Conservation (phyloP, 1,140 invertebrate genomes). For the Pseudomyrmex flavicornis region DNA sequence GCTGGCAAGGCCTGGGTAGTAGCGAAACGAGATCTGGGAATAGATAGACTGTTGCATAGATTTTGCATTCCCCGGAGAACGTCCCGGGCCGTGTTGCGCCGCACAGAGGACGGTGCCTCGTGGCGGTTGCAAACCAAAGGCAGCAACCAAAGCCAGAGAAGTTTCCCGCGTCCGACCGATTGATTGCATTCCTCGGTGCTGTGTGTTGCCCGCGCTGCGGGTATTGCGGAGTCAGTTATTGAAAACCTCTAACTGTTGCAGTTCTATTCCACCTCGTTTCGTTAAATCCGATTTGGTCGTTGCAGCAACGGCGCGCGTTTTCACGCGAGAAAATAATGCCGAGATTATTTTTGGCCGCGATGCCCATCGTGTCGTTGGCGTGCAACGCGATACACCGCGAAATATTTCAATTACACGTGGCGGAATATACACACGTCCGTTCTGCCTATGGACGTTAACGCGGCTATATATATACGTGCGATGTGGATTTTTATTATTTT, state of each 20-base stretch:
- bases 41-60: constrained; percentile 66
- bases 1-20: not conserved
- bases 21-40: constrained; percentile 44
- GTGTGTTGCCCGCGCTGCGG: not conserved
- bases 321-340: constrained; percentile 26
- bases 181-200: constrained; percentile 50
- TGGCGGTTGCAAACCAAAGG: constrained; percentile 13
- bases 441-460: not conserved
- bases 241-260: constrained; percentile 32
- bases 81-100: constrained; percentile 20
- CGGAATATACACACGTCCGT: not conserved
- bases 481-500: not conserved
- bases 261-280: constrained; percentile 27
- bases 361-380: not conserved
- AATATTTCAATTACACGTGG: constrained; percentile 14
- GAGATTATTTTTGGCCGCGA: constrained; percentile 21
- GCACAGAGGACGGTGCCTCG: not conserved
- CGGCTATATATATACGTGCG: no score
- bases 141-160: constrained; percentile 16
- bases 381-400: not conserved
- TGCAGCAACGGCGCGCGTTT: not conserved
- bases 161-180: constrained; percentile 26
- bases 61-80: constrained; percentile 73
- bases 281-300: constrained; percentile 14
- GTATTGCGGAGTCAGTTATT: constrained; percentile 35